These are phyloP conservation scores for Acanthiza pusilla DNA, from an alignment of 2,797 vertebrate genomes.

Conservation along the genomic window DNA sequence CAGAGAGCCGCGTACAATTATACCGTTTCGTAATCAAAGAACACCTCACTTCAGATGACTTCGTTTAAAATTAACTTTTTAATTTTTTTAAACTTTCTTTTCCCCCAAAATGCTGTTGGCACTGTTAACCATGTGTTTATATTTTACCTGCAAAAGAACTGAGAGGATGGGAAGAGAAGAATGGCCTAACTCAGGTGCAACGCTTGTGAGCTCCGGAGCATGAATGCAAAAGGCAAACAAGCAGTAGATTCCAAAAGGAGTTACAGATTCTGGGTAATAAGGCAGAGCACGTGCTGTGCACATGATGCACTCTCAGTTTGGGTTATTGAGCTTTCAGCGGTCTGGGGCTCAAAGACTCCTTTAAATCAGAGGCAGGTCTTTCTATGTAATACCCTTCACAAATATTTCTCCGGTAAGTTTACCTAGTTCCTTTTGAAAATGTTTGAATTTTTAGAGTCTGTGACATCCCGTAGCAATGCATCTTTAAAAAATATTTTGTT, in stretches of 20 bases:
- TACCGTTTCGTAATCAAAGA: not conserved
- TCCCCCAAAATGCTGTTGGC: not conserved
- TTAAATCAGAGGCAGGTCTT: not conserved
- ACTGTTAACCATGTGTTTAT: not conserved
- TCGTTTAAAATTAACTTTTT: not conserved
- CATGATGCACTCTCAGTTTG: not conserved
- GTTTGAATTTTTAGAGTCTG: not conserved
- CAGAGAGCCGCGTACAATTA: not conserved
- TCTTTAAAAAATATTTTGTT: not conserved
- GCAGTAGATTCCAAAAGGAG: not conserved
- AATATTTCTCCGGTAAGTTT: not conserved
- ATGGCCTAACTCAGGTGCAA: not conserved
- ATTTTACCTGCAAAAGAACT: not conserved
- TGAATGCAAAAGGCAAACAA: not conserved
- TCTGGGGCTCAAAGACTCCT: not conserved
- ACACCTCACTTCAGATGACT: not conserved
- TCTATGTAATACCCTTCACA: not conserved
- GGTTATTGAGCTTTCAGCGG: not conserved
- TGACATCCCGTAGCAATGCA: not conserved
- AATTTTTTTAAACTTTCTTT: not conserved
- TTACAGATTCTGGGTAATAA: not conserved
- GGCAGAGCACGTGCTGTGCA: not conserved
- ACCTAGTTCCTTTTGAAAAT: not conserved
- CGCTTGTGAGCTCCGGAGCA: not conserved
- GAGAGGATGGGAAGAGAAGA: not conserved